These are phyloP conservation scores for Strix uralensis DNA, from an alignment of 2,113 vertebrate species.

Conservation along the genomic window DNA sequence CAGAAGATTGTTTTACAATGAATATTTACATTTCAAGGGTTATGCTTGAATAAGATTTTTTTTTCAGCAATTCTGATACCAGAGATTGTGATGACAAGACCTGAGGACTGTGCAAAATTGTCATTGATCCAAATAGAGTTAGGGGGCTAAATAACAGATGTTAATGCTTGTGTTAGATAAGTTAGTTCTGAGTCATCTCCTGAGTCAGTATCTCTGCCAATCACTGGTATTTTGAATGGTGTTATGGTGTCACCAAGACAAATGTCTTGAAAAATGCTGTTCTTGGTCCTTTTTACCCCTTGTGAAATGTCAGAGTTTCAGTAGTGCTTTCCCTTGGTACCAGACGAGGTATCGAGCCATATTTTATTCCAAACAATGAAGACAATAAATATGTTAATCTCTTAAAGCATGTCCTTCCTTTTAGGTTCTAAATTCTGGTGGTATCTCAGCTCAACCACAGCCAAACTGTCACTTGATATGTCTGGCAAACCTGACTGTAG, in stretches of 20 bases:
- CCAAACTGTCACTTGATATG: neutral
- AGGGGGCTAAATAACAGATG: neutral
- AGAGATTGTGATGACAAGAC: neutral
- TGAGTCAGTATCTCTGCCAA: neutral
- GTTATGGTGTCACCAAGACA: neutral
- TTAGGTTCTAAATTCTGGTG: neutral
- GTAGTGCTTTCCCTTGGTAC: neutral
- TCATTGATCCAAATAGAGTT: neutral
- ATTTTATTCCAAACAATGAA: neutral
- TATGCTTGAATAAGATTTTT: neutral
- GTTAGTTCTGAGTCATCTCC: neutral
- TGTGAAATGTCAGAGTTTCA: neutral
- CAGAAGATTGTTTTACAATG: neutral
- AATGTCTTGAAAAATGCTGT: neutral
- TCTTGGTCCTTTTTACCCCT: neutral
- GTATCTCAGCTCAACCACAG: neutral
- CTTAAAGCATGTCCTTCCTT: neutral
- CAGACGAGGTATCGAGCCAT: neutral
- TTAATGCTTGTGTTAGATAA: neutral
- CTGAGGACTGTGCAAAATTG: neutral
- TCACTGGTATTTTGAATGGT: neutral
- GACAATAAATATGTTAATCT: neutral
- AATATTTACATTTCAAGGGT: neutral
- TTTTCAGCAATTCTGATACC: neutral
- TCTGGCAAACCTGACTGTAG: neutral